These are phyloP conservation scores for Parnassius apollo DNA, from an alignment of 2,888 invertebrate species.

Conservation along the genomic window DNA sequence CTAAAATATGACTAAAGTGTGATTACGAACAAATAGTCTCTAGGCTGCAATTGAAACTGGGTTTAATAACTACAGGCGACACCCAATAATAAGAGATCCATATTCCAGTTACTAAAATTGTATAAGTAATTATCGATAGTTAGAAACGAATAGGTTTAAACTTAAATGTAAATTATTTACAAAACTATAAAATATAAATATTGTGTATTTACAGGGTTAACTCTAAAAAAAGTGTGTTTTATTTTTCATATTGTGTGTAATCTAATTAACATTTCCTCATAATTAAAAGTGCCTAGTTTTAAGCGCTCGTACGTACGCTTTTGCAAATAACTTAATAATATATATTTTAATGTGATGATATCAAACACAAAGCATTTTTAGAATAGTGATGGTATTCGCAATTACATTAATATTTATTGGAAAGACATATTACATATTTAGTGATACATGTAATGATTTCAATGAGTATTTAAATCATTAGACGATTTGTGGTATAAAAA, in stretches of 20 bases:
- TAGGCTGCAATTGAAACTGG: not conserved
- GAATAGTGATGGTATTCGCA: not conserved
- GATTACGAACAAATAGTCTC: not conserved
- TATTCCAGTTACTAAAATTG: constrained; percentile 13
- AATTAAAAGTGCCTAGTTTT: constrained; percentile 7
- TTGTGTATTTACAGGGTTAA: constrained; percentile 45
- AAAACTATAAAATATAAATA: constrained; percentile 40
- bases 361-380: not conserved
- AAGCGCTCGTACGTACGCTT: not conserved
- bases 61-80: constrained; percentile 10
- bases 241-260: constrained; percentile 24
- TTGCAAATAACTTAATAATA: not conserved
- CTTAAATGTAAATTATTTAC: constrained; percentile 30
- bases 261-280: constrained; percentile 2
- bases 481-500: not conserved
- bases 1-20: constrained; percentile 2
- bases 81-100: constrained; percentile 19
- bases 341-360: not conserved
- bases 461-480: not conserved
- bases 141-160: constrained; percentile 15
- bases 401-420: not conserved
- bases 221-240: constrained; percentile 34
- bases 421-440: not conserved
- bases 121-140: constrained; percentile 4
- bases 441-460: not conserved